A percentile compares a stretch with the other conserved stretches of the same genome.
Evolutionary conservation across 2,888 invertebrate species (phyloP).

Genomic region (Drosophila buzzatii): DNA sequence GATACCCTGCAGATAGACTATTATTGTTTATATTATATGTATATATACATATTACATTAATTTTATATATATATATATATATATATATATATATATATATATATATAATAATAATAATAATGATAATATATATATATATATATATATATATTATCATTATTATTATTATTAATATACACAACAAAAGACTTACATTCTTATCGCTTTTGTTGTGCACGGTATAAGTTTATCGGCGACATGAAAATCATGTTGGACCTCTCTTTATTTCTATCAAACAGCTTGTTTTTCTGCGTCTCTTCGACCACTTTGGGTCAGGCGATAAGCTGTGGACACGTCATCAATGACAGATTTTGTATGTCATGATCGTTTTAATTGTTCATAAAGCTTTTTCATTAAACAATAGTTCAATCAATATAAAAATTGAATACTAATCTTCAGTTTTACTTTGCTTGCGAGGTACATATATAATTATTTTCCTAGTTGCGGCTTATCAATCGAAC

Average conservation of each 20-base stretch:
- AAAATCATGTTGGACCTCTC: not conserved
- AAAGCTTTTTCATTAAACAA: conserved; percentile 28
- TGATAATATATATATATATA: too few relatives aligned
- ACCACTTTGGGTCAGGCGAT: conserved; percentile 36
- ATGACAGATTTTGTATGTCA: conserved; percentile 67
- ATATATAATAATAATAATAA: too few relatives aligned
- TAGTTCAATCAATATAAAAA: conserved; percentile 16
- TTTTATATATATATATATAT: too few relatives aligned
- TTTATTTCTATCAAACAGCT: not conserved
- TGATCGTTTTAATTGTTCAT: conserved; percentile 65
- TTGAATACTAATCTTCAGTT: conserved; percentile 1
- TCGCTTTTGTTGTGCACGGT: conserved; percentile 14
- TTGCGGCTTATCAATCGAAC: conserved; percentile 35
- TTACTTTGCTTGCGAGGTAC: not conserved
- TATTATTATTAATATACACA: too few relatives aligned
- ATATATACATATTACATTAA: not conserved
- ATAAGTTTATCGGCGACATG: conserved; percentile 5
- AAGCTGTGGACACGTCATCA: conserved; percentile 51
- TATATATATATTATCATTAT: too few relatives aligned
- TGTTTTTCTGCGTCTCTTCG: not conserved
- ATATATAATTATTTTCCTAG: conserved; percentile 2
- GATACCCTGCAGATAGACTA: conserved; percentile 26
- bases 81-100: not conserved
- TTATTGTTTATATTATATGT: too few relatives aligned
- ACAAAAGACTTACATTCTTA: not conserved